A percentile compares a stretch with the other conserved stretches of the same genome.
These are phyloP conservation scores for Ascidia mentula DNA, from an alignment of 23 tunicate genomes.

Conservation along the genomic window DNA sequence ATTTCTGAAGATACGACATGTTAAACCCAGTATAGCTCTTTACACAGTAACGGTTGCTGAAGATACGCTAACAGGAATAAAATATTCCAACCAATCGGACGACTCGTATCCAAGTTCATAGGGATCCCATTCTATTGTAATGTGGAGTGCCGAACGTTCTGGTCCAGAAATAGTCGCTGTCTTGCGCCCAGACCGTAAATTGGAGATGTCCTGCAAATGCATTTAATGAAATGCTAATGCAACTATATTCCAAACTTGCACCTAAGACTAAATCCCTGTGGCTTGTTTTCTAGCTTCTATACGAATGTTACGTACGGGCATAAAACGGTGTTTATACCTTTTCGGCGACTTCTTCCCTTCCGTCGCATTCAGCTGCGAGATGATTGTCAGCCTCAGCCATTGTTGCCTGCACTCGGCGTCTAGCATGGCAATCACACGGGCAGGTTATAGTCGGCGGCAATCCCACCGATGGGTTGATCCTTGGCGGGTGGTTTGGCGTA, in stretches of 20 bases:
- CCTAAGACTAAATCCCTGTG: too few species aligned
- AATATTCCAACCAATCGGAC: conserved; percentile 59
- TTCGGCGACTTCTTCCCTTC: neutral
- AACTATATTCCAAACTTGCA: too few species aligned
- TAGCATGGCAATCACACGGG: too few species aligned
- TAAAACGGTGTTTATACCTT: neutral
- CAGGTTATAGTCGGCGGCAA: too few species aligned
- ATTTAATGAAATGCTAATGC: too few species aligned
- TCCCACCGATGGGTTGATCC: too few species aligned
- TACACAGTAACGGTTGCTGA: conserved; percentile 39
- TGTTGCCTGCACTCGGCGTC: too few species aligned
- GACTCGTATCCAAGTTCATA: conserved; percentile 50
- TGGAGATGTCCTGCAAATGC: neutral
- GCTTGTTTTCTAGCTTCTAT: too few species aligned
- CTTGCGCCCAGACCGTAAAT: conserved; percentile 12
- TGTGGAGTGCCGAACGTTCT: conserved; percentile 41
- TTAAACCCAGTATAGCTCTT: conserved; percentile 72
- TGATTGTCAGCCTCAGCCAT: too few species aligned
- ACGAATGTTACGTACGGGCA: too few species aligned
- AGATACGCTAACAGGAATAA: conserved; percentile 87
- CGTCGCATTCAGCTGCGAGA: neutral
- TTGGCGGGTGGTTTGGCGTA: too few species aligned
- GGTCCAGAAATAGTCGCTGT: conserved; percentile 45
- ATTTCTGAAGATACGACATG: too few species aligned
- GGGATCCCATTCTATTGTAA: conserved; percentile 91